Evolutionary conservation across 2,113 vertebrate species (phyloP), one percentile per base, ranked within the genome.

Genomic region (Ahaetulla prasina): DNA sequence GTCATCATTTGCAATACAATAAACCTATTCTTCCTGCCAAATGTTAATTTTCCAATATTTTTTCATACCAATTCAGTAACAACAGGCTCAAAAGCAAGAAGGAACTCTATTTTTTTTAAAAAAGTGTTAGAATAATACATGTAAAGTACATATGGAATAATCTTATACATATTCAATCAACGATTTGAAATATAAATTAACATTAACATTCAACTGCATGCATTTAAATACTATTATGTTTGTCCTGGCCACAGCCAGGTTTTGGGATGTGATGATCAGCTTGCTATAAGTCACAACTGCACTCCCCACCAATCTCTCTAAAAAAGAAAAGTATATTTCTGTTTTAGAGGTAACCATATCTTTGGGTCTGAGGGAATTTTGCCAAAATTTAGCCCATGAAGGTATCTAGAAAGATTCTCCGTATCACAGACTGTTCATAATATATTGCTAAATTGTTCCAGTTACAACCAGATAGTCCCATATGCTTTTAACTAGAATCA

Each of bases 1-100:
- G 91, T 91, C 89, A 94, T 91, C 88, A 90, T 12, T 95, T 90
- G 95, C 93, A 80, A 95, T 55, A 95, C 5, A 94, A 89, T 1
- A 47, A 94, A 52, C 93, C 49, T 95, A 85, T 52, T 54, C 49
- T 91, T 18, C 92, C 18, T 88, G 87, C 0, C 0, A 0, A 87
- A 92, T 25, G 14, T 94, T 89, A 92, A 90, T 88, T 85, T 30
- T 49, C 25, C 25, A 91, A 35, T 18, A 23, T 85, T 14, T 85
- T 45, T 89, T 68, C 54, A 55, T 49, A 55, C 18, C 60, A 23
- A 10, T 6, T 3, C 20, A 35, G 27, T 49, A 57, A 39, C 3
- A 45, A 18, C 14, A 52, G 50, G 49, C 89, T 60, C 60, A 68
- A 91, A 87, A 52, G 30, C 11, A 68, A 39, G 35, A 88, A 39